Evolutionary conservation across 2,888 invertebrate species (phyloP).

Genomic region (Synanthedon formicaeformis): DNA sequence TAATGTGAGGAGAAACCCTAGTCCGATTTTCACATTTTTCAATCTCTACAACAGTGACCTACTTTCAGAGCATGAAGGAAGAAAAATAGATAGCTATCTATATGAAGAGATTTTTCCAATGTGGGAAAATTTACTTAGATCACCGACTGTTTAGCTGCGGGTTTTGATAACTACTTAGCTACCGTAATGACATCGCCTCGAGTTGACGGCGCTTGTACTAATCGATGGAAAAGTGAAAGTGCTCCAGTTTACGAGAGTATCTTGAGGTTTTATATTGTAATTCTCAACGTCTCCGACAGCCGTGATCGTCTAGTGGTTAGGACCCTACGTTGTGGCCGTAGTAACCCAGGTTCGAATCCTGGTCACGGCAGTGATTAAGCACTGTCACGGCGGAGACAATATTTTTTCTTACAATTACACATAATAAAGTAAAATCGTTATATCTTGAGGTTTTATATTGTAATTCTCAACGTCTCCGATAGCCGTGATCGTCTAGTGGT

Average conservation of each 20-base stretch:
- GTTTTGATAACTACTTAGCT: too few species aligned
- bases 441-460: too few species aligned
- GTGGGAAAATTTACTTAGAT: too few species aligned
- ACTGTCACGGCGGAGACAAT: slow-evolving; percentile 23
- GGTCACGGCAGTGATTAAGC: slow-evolving; percentile 29
- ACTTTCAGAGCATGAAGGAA: too few species aligned
- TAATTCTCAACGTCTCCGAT: slow-evolving; percentile 13
- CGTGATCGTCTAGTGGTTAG: slow-evolving; percentile 82
- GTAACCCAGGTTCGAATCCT: slow-evolving; percentile 83
- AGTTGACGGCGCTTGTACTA: not conserved
- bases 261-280: slow-evolving; percentile 8
- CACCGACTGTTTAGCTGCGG: too few species aligned
- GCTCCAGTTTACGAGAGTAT: slow-evolving; percentile 4
- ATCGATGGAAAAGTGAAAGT: slow-evolving; percentile 2
- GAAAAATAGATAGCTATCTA: too few species aligned
- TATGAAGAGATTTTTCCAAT: too few species aligned
- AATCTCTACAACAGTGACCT: too few species aligned
- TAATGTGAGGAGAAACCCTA: too few species aligned
- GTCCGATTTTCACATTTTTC: too few species aligned
- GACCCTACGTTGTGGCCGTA: slow-evolving; percentile 83
- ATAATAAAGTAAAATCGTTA: slow-evolving; percentile 11
- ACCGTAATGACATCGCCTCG: not conserved
- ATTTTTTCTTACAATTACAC: slow-evolving; percentile 6
- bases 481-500: slow-evolving; percentile 77
- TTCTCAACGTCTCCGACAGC: slow-evolving; percentile 8